Base-by-base conservation (phyloP, 2,888 invertebrate species). In the Mesodorylaimus sp. region DNA sequence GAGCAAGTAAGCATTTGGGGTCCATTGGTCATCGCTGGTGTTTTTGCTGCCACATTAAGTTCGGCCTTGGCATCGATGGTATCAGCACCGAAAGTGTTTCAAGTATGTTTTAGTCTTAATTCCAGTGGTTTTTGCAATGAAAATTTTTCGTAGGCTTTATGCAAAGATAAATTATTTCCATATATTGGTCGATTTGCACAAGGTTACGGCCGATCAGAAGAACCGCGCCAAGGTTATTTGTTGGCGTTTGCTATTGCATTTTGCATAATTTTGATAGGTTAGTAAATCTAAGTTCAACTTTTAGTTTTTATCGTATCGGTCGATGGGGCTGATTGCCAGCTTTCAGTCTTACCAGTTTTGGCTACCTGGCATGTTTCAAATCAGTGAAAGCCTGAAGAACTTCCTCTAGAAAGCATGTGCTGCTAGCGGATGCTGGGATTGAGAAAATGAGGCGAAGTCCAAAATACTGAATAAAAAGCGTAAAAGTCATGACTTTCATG, bases 41-140 rank as follows among this genome's bases (percentile, higher is more conserved):
- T 93, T 64, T 93, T 88, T 72, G 91, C 93, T 1, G 95, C 95
- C 2, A 93, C 95, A 0, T 73, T 95, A 5, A 89, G 89, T 43
- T 93, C 93, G 0, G 91, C 95, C 0, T 73, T 95, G 38, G 93
- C 93, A 1, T 88, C 89, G 71, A 73, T 95, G 54, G 75, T 95
- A 37, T 87, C 89, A 0, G 93, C 95, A 1, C 95, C 95, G 2
- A 75, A 75, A 62, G 72, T 75, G 28, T 74, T 75, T 56, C 73
- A 73, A 66, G 71, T 69, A 53, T 10, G 43, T 24, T 10, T 32
- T 16, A 10, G 16, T 32, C 32, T 10, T 32, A 32, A 32, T 32
- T 32, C 10, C 16, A 13, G 16, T 32, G 10, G 16, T 32, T 16
- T 10, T 32, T 16, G 16, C 16, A 32, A 32, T 32, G 10, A 32